A percentile compares a stretch with the other conserved stretches of the same genome.
These are phyloP conservation scores for Rhynchotus rufescens DNA, from an alignment of 2,797 vertebrate genomes.

Conservation along the genomic window DNA sequence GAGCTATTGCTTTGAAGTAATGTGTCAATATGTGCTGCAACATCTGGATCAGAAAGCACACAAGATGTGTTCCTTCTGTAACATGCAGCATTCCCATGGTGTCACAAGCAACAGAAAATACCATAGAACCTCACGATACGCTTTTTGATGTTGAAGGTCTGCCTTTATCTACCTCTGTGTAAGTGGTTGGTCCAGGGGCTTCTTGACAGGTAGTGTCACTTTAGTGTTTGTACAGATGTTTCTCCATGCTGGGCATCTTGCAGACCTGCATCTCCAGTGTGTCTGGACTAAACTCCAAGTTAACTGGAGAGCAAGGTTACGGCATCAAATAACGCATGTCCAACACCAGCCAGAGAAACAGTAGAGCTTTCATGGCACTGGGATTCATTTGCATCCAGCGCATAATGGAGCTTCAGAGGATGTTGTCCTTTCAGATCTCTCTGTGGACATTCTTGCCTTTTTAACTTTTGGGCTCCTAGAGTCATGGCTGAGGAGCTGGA, in stretches of 20 bases:
- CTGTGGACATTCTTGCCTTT: slow-evolving; percentile 62
- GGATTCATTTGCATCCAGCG: slow-evolving; percentile 26
- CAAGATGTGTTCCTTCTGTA: neutral
- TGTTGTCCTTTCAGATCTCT: neutral
- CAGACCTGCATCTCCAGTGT: neutral
- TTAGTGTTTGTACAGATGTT: neutral
- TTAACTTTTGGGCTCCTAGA: slow-evolving; percentile 35
- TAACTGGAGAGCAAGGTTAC: slow-evolving; percentile 27
- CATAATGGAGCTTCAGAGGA: slow-evolving; percentile 51
- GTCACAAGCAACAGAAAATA: neutral
- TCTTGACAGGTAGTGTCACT: neutral
- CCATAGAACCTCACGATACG: neutral
- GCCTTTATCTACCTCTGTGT: fast-evolving
- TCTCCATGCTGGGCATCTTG: neutral
- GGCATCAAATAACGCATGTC: slow-evolving; percentile 3
- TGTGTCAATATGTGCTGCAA: fast-evolving
- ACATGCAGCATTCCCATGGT: neutral
- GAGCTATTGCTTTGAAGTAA: neutral
- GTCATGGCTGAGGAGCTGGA: slow-evolving; percentile 26
- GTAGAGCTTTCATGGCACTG: slow-evolving; percentile 48
- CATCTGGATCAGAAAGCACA: neutral
- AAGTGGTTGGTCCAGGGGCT: neutral
- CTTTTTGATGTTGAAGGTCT: neutral
- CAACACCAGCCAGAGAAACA: slow-evolving; percentile 21
- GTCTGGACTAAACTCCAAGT: neutral